Evolutionary conservation across 2,113 vertebrate species (phyloP), one percentile per base, ranked within the genome.

Genomic region (Myotis lucifugus): DNA sequence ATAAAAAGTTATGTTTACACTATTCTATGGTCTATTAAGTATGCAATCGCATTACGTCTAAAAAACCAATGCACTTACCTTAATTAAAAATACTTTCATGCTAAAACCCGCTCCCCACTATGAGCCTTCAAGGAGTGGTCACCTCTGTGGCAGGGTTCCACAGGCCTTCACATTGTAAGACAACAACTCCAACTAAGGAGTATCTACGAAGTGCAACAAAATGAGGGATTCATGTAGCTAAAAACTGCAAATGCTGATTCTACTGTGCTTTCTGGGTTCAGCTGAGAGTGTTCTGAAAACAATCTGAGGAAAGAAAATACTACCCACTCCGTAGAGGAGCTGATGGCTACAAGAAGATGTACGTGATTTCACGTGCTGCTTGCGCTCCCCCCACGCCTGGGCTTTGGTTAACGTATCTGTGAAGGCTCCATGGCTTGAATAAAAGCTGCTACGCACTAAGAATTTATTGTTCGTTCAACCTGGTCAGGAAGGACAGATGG

Each of bases 401-500:
- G 21, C 37, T 3, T 91, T 96, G 89, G 92, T 91, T 91, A 96
- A 90, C 67, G 88, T 59, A 66, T 92, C 25, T 76, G 13, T 46
- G 59, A 82, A 76, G 72, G 5, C 64, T 23, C 32, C 40, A 54
- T 46, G 32, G 14, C 67, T 34, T 69, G 3, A 96, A 83, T 34
- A 59, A 85, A 97, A 96, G 87, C 52, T 0, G 85, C n/a, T 81
- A 25, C 74, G 50, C 34, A 54, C 40, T 96, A 95, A 83, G 42
- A 73, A 56, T 76, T 89, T 96, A 61, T 34, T 1, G 48, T 79
- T 67, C 95, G 64, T 90, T 95, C 50, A 64, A 54, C 32, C 56
- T 90, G 74, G 54, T n/a, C 74, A 18, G 10, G 46, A 54, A 88
- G 92, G 88, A 86, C 13, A 95, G 50, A 37, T n/a, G 40, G 61